Percentiles rank a stretch among this genome's conserved stretches.
Conservation (phyloP, 2,888 invertebrate species). For the Lordiphosa andalusiaca region DNA sequence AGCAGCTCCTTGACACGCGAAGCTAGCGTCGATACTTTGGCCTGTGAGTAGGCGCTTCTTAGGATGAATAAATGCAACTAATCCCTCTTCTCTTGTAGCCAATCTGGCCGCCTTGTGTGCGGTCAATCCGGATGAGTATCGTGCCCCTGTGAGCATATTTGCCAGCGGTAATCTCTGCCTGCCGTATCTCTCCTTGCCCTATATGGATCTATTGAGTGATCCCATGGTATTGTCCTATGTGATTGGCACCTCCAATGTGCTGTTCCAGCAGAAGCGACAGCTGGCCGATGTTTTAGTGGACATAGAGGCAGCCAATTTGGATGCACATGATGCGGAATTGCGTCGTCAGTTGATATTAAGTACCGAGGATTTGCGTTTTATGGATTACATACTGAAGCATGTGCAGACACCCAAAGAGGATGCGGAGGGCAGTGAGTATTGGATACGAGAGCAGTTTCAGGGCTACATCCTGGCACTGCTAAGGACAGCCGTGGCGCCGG, state of each 20-base stretch:
- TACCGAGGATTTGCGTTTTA: slow-evolving; percentile 97
- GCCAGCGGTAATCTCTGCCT: slow-evolving; percentile 95
- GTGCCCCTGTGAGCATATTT: slow-evolving; percentile 93
- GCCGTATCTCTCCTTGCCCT: slow-evolving; percentile 97
- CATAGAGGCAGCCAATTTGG: slow-evolving; percentile 92
- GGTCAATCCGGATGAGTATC: slow-evolving; percentile 83
- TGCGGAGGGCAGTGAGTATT: slow-evolving; percentile 95
- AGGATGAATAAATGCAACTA: background rate
- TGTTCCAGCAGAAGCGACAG: slow-evolving; percentile 97
- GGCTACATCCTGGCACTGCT: slow-evolving; percentile 91
- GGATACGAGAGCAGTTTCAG: slow-evolving; percentile 97
- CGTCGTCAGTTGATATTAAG: slow-evolving; percentile 92
- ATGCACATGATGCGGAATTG: slow-evolving; percentile 88
- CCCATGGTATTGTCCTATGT: slow-evolving; percentile 92
- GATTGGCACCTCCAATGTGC: slow-evolving; percentile 98
- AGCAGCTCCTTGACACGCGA: slow-evolving; percentile 84
- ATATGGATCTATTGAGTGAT: slow-evolving; percentile 94
- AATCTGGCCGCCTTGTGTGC: slow-evolving; percentile 74
- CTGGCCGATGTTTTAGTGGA: slow-evolving; percentile 95
- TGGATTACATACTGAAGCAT: slow-evolving; percentile 93
- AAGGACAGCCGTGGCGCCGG: slow-evolving; percentile 84
- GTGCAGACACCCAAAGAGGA: slow-evolving; percentile 86
- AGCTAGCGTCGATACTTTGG: slow-evolving; percentile 84
- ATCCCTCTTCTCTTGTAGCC: slow-evolving; percentile 48
- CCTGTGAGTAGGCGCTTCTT: slow-evolving; percentile 77